Conservation (phyloP, 2,888 invertebrate species). For the Hetaerina titia region DNA sequence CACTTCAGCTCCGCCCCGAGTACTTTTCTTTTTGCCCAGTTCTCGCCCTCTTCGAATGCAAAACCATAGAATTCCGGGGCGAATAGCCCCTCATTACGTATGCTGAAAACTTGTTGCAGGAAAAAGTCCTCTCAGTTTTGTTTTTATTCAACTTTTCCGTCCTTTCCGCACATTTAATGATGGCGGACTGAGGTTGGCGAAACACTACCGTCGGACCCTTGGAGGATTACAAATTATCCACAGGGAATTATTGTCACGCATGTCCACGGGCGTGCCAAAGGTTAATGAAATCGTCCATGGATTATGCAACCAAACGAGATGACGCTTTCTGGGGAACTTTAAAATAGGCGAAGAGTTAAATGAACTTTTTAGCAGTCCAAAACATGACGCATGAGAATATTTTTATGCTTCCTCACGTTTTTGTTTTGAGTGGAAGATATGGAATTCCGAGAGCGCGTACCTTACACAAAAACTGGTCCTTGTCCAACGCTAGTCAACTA, state of each 20-base stretch:
- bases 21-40: neutral
- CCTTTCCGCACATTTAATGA: neutral
- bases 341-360: neutral
- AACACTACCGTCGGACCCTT: neutral
- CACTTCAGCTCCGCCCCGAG: neutral
- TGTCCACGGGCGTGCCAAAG: neutral
- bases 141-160: constrained; percentile 12
- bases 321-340: neutral
- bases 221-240: neutral
- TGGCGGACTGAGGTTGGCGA: neutral
- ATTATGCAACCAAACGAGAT: neutral
- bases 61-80: neutral
- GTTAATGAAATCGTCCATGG: neutral
- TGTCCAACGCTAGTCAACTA: neutral
- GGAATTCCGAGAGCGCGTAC: neutral
- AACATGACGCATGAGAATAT: neutral
- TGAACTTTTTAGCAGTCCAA: neutral
- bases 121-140: neutral
- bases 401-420: neutral
- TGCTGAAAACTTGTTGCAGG: constrained; percentile 21
- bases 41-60: neutral
- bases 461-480: neutral
- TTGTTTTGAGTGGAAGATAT: neutral
- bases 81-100: neutral
- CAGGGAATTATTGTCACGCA: neutral